Base-by-base conservation (phyloP, 2,797 vertebrate genomes). In the Xiphophorus birchmanni region DNA sequence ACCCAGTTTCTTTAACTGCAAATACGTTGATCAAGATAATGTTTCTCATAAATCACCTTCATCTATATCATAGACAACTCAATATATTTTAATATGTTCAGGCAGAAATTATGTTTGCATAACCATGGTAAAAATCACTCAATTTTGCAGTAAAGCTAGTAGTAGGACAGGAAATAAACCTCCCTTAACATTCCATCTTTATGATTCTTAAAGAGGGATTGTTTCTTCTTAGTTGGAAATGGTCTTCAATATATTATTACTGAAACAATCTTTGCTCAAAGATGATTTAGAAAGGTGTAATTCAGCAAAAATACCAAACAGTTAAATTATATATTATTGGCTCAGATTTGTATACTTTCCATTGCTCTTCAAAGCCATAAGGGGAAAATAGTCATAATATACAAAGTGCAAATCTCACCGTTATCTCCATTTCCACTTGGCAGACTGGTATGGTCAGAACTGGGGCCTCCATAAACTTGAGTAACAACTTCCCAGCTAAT, bases 381-480 rank as follows among this genome's bases (percentile, higher is more conserved):
- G 47, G 47, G 4, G 5, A 18, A 48, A 48, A 1, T 18, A 18
- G 47, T 9, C 21, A 56, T n/a, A n/a, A 56, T 44, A 44, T 10
- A 44, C 42, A 44, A 44, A 2, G 21, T 10, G 8, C 23, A 56
- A 58, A 47, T n/a, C 1, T 78, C 81, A 90, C 89, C 52, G 3
- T 48, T 0, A 21, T 40, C 0, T 13, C 6, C 2, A 50, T 6
- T 75, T 50, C 73, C 79, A 69, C 26, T 84, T 37, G 85, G 80
- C 8, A 91, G 76, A 78, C 10, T 78, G 44, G 91, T 92, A 80
- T 90, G 91, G 86, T 92, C 92, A 44, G 80, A 77, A 3, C 1
- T 73, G 2, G 80, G 88, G 47, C 85, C 92, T 11, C 78, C 73
- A 0, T 17, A 0, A 13, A 10, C 85, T 0, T 35, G 0, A 1